phyloP scores from a whole-genome alignment of 2,888 invertebrate genomes.

The Hymenopus coronatus region DNA sequence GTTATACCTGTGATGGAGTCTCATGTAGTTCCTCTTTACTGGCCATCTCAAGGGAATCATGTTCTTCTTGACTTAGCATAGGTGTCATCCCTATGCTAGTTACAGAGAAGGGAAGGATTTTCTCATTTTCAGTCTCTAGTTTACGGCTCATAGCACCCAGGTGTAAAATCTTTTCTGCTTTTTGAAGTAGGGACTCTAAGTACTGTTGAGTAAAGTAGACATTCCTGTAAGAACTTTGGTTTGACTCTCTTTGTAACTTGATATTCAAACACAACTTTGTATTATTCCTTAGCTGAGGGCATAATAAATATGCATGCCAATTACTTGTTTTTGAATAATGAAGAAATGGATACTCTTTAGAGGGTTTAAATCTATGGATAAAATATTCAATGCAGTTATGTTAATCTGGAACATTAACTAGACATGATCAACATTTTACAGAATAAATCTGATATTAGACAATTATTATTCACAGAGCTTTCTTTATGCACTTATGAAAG shows the following conservation, averaged over 20 bases:
- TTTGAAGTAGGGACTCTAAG: conserved; percentile 54
- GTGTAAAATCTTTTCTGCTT: conserved; percentile 60
- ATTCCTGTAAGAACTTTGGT: not conserved
- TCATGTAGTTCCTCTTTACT: not conserved
- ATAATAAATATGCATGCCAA: no score
- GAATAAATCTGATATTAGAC: no score
- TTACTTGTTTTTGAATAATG: no score
- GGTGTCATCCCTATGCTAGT: not conserved
- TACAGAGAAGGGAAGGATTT: conserved; percentile 44
- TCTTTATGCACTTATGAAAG: no score
- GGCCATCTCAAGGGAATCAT: not conserved
- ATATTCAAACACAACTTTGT: not conserved
- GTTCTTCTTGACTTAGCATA: not conserved
- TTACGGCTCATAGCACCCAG: conserved; percentile 63
- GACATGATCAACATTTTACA: no score
- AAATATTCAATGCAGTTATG: no score
- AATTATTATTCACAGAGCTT: no score
- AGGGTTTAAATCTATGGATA: no score
- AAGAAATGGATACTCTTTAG: no score
- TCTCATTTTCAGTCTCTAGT: conserved; percentile 57
- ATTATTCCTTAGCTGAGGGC: no score
- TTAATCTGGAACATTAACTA: no score
- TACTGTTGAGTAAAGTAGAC: conserved; percentile 43
- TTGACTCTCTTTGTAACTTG: not conserved
- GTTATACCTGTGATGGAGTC: not conserved